Base-by-base conservation (phyloP, 2,888 invertebrate species). In the Meta bourneti region DNA sequence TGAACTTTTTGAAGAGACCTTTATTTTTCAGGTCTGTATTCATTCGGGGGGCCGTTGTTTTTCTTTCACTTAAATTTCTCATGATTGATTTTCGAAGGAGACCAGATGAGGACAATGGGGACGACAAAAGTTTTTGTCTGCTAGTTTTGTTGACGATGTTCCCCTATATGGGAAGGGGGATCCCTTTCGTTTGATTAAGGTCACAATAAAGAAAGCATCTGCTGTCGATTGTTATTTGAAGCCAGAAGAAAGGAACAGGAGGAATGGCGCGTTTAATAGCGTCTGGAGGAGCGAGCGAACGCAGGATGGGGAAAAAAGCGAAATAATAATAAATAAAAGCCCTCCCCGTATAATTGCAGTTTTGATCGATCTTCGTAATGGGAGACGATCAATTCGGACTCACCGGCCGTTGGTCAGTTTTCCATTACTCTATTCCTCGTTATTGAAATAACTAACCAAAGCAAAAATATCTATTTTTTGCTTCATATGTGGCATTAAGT, bases 221-320 rank as follows among this genome's bases (percentile, higher is more conserved):
- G 85, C 85, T 87, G 82, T 71, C 87, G 86, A 86, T 91, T 91
- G 91, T 91, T 91, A 91, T 91, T 91, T 91, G 87, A 87, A 87
- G 91, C 86, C 51, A 34, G 81, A 52, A 90, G 86, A 85, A 85
- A 90, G 48, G 20, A 78, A 49, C 48, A 48, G 51, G 51, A 82
- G 79, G 70, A 90, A 90, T 83, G 75, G 89, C 61, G 34, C 78
- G 70, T 90, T 90, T 90, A 90, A 84, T 85, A 90, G 84, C 74
- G 71, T 74, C 51, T 16, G 71, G 80, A 83, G 78, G 78, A 52
- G 70, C 70, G 74, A 84, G 79, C 16, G 52, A 79, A 52, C 51
- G 51, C 11, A 69, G 69, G 61, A 87, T 74, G 70, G 84, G 19
- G 11, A 54, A 61, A 75, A 61, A 48, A 54, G 19, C 34, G 77